phyloP scores from a whole-genome alignment of 2,113 vertebrate genomes.

The Astur gentilis region DNA sequence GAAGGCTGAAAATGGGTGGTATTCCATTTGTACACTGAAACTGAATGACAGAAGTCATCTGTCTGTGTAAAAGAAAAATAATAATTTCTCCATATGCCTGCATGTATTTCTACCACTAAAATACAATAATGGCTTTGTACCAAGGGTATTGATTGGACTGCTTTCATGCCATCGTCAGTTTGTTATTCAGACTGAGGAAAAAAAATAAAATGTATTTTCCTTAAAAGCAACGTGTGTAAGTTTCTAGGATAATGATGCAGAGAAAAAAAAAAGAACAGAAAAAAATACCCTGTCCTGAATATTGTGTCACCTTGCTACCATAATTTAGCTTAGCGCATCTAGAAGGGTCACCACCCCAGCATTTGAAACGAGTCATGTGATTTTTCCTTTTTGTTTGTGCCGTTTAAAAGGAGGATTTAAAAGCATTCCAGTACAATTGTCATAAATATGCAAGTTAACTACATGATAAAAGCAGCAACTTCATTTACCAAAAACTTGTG shows the following conservation, averaged over 20 bases:
- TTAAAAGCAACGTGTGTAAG: background rate
- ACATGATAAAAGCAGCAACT: background rate
- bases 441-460: constrained; percentile 25
- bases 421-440: constrained; percentile 41
- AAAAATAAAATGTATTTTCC: background rate
- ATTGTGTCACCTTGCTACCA: background rate
- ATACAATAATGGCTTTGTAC: background rate
- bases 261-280: background rate
- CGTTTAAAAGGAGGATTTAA: constrained; percentile 39
- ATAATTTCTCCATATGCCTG: constrained; percentile 19
- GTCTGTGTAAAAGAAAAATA: constrained; percentile 44
- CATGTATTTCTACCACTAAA: background rate
- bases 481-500: background rate
- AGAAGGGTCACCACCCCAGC: background rate
- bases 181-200: background rate
- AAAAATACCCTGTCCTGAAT: background rate
- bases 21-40: constrained; percentile 25
- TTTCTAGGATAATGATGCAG: background rate
- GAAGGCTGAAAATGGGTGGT: constrained; percentile 38
- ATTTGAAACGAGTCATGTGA: background rate
- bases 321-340: background rate
- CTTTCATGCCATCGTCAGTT: constrained; percentile 37
- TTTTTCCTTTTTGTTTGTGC: background rate
- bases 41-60: constrained; percentile 55
- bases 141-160: background rate